Evolutionary conservation across 2,888 invertebrate species (phyloP), one percentile per base, ranked within the genome.

Genomic region (Tortrix viridana): DNA sequence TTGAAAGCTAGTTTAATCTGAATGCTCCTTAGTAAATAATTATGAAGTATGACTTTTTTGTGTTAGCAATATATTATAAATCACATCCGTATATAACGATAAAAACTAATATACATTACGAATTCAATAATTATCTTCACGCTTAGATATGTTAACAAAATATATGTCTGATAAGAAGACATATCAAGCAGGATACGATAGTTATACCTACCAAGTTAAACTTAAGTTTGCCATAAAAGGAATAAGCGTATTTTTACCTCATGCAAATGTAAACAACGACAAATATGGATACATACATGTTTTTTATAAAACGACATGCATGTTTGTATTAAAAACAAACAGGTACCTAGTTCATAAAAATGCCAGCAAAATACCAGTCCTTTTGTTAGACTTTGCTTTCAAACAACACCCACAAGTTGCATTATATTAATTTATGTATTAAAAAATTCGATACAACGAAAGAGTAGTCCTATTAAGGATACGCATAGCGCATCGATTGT

Each of bases 401-500:
- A 32, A 32, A 32, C 32, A 32, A 32, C 12, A 32, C 9, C 12
- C 32, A 32, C 12, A 32, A 32, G 2, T 26, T 9, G 26, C 26
- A 38, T 38, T 12, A 38, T 3, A n/a, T 26, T 26, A 7, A 26
- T 26, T 26, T 26, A 26, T 26, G 5, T 14, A 41, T 41, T n/a
- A 41, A 6, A 14, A 4, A 41, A 41, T 5, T 5, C 22, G 60
- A 69, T 65, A 70, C 69, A 71, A 71, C 67, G 62, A 65, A 18
- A 16, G 26, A 49, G 14, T 32, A 5, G 3, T 18, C 9, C 26
- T 69, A 69, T 68, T 47, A 58, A 12, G 44, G 23, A 49, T 41
- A 52, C 47, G 65, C 66, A 67, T 55, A 20, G 22, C 22, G 44
- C 58, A 43, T 41, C 38, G 47, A 53, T 58, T 32, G 43, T 58